Conservation (phyloP, 2,113 vertebrate genomes). For the Tetrao urogallus region DNA sequence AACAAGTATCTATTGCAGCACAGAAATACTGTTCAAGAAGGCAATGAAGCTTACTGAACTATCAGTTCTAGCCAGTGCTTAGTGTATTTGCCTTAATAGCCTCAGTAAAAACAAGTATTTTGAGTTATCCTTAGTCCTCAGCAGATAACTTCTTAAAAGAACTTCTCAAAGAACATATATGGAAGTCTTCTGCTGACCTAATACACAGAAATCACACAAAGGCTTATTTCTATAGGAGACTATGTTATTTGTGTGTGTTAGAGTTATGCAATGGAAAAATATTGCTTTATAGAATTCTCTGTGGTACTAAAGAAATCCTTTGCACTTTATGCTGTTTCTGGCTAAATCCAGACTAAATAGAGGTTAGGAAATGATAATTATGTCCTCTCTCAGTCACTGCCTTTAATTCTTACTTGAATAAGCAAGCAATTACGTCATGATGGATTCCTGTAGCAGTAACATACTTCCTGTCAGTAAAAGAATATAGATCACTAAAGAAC, state of each 20-base stretch:
- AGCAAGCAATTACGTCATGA: conserved; percentile 8
- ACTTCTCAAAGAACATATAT: not conserved
- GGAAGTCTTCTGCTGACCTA: not conserved
- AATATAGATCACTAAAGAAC: not conserved
- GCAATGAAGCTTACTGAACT: not conserved
- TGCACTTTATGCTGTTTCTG: conserved; percentile 23
- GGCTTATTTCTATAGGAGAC: not conserved
- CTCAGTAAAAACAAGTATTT: not conserved
- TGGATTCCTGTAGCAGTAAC: not conserved
- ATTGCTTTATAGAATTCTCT: not conserved
- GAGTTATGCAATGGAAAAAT: conserved; percentile 8
- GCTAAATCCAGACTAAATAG: conserved; percentile 45
- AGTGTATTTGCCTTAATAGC: not conserved
- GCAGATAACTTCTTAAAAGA: not conserved
- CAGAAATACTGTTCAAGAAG: not conserved
- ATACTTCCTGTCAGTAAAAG: not conserved
- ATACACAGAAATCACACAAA: not conserved
- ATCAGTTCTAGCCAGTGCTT: not conserved
- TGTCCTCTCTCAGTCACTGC: conserved; percentile 23
- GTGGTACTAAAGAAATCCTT: conserved; percentile 29
- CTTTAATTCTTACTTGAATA: conserved; percentile 25
- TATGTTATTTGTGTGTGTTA: not conserved
- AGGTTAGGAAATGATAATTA: conserved; percentile 34
- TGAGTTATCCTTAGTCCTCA: not conserved
- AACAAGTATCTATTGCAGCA: not conserved